A percentile compares a stretch with the other conserved stretches of the same genome.
Conservation (phyloP, 2,797 vertebrate genomes). For the Anabas testudineus region DNA sequence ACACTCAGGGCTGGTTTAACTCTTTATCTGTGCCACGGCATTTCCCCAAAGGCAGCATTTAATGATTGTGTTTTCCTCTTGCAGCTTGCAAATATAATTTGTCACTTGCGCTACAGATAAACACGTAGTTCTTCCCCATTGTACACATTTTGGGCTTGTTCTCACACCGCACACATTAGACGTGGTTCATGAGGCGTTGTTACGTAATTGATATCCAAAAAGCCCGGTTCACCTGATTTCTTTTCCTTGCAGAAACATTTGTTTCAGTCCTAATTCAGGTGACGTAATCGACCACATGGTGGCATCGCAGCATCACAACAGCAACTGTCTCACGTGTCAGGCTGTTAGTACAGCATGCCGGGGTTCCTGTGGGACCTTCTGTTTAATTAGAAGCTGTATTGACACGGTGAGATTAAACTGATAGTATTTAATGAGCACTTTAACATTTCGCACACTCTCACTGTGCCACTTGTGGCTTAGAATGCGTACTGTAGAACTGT, state of each 20-base stretch:
- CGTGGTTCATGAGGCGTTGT: conserved; percentile 5
- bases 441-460: conserved; percentile 57
- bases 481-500: conserved; percentile 13
- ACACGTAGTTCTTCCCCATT: conserved; percentile 22
- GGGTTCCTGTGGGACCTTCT: conserved; percentile 47
- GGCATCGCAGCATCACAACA: conserved; percentile 55
- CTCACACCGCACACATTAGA: conserved; percentile 3
- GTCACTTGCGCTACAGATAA: conserved; percentile 34
- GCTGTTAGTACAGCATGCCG: conserved; percentile 13
- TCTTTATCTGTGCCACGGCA: conserved; percentile 56
- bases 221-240: background rate
- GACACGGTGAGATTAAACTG: conserved; percentile 57
- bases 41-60: conserved; percentile 60
- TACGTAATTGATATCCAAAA: conserved; percentile 22
- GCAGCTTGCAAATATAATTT: conserved; percentile 38
- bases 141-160: conserved; percentile 16
- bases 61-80: conserved; percentile 52
- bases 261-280: background rate
- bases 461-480: conserved; percentile 13
- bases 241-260: conserved; percentile 8
- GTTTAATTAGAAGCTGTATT: conserved; percentile 61
- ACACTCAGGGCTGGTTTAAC: conserved; percentile 18
- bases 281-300: conserved; percentile 54
- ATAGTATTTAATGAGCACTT: conserved; percentile 65
- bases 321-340: background rate